Evolutionary conservation across 2,888 invertebrate genomes (phyloP), one percentile per base, ranked within the genome.

Genomic region (Schizaphis graminum): DNA sequence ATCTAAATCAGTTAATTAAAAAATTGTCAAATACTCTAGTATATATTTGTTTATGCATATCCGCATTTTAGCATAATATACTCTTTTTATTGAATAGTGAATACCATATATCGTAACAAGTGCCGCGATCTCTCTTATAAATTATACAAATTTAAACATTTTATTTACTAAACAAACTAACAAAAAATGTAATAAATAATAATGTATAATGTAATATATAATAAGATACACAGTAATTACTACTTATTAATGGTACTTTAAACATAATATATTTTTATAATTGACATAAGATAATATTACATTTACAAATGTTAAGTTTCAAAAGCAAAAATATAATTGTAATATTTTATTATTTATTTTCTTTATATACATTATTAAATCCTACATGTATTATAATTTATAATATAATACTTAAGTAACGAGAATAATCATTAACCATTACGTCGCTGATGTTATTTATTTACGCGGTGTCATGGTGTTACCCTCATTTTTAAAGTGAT

Each of bases 401-500:
- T n/a, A n/a, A n/a, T n/a, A n/a, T n/a, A 85, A 85, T 86, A 86
- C 0, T 2, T 77, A 21, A 35, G 35, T 8, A 77, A 77, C 35
- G 35, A 35, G 21, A 53, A 85, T 91, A 85, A 53, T 53, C 4
- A 28, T 53, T 91, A 85, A 53, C 84, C 24, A 41, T 53, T 53
- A 21, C 28, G 44, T 91, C 41, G 53, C n/a, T 28, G 44, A 85
- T 85, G n/a, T 56, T 21, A 56, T 91, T 91, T 91, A 92, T 92
- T 86, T 92, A 57, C 35, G 84, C 53, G 84, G 26, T 16, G 35
- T 88, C 88, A 53, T 84, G 90, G 1, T 44, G 21, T 47, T 61
- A 57, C 91, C 91, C 86, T 92, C 47, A 44, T 85, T 92, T 86
- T 24, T 85, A 26, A 92, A 61, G 61, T 16, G 44, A 57, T 92